Evolutionary conservation across 37 sponge, comb jelly and placozoan species (phyloP).

Genomic region (Haliclona indistincta): DNA sequence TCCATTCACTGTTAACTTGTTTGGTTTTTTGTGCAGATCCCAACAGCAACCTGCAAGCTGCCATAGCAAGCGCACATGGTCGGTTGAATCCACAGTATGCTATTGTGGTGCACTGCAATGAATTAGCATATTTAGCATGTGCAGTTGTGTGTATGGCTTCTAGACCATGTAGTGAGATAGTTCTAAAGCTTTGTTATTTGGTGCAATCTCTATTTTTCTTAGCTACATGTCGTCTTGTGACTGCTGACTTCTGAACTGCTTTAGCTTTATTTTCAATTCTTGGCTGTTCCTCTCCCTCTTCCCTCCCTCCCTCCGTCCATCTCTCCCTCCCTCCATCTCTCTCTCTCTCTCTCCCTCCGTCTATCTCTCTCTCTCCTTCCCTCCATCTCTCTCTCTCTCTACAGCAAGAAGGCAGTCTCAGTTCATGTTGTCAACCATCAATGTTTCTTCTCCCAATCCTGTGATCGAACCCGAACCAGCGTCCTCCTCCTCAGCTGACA

Average conservation of each 20-base stretch:
- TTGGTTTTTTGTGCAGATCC: no score
- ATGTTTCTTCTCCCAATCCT: not conserved
- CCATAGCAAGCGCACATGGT: no score
- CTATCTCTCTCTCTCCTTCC: no score
- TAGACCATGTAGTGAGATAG: no score
- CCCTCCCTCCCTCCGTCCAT: not conserved
- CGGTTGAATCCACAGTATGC: no score
- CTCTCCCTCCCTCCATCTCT: conserved; percentile 7
- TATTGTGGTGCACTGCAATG: no score
- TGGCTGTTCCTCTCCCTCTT: not conserved
- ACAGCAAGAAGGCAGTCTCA: not conserved
- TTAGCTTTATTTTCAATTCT: not conserved
- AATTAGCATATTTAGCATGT: not conserved
- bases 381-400: not conserved
- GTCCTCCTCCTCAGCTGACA: not conserved
- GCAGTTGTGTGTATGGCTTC: not conserved
- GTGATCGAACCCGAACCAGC: not conserved
- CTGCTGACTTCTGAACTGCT: not conserved
- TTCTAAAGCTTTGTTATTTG: not conserved
- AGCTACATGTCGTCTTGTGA: not conserved
- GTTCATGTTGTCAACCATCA: not conserved
- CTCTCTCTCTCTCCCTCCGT: no score
- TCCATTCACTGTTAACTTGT: no score
- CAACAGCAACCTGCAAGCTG: no score
- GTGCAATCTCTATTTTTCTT: not conserved